Evolutionary conservation across 1,140 invertebrate species (phyloP), one percentile per base, ranked within the genome.

Genomic region (Drosophila willistoni): DNA sequence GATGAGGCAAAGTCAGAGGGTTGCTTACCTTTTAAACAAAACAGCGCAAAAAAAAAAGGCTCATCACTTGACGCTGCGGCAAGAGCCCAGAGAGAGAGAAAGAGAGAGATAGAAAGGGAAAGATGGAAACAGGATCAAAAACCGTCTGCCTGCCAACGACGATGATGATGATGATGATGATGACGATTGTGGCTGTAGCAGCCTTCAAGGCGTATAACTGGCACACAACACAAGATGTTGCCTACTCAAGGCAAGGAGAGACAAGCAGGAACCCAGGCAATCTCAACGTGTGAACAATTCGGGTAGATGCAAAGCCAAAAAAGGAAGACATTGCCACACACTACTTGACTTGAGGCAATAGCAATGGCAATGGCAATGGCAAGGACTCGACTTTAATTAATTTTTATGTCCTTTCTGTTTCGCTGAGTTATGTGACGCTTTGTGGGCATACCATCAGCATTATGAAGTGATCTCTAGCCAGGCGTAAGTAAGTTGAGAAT

Each of bases 61-160:
- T 59, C 84, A 79, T 87, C 83, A 87, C 84, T 87, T 87, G 83
- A 87, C 83, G 77, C 77, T 76, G 79, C 66, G 62, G 68, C 77
- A 60, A 69, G 73, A 65, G 22, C n/a, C 42, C 55, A 68, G 14
- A 36, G 61, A 51, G 34, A 61, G 10, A 34, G 36, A 64, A 29
- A 55, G 33, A 73, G 36, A 68, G 33, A 42, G 56, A 57, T 17
- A 67, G 51, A 73, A 12, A 10, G 34, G 34, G 29, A 70, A 39
- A 39, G 42, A 42, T 22, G 14, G 25, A 73, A 51, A 51, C 44
- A 51, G 44, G 44, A 51, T 51, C 44, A 51, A 51, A 51, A 25
- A 36, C 17, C 29, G 65, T 33, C 57, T 51, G 44, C 44, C 57
- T 51, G 44, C 44, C 17, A 14, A 19, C 9, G 3, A n/a, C 12